Base-by-base conservation (phyloP, 2,797 vertebrate species). In the Acanthurus lineatus region DNA sequence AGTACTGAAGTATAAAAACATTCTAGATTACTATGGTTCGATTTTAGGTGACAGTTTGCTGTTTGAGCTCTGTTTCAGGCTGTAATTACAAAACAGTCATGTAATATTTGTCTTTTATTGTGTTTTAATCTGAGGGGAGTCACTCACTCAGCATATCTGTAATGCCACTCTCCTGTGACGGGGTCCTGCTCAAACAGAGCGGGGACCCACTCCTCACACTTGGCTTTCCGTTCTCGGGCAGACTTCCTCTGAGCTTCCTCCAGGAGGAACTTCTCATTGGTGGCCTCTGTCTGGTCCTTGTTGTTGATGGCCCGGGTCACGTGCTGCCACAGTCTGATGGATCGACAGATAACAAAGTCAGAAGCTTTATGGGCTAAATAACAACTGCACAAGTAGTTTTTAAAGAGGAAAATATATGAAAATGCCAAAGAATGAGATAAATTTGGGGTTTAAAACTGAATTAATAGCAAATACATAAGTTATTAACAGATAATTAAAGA, bases 271-370 rank as follows among this genome's bases (percentile, higher is more conserved):
- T 99, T 99, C 91, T 99, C 98, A 28, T 98, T 97, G 88, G 98
- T 99, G 77, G 98, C 98, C 91, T 98, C 97, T 5, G 96, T 97
- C 94, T 99, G 98, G 92, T 99, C 98, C 96, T 99, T 99, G 91
- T 95, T 97, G 93, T 96, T 97, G 95, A 99, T 98, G 84, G 98
- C 97, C 83, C 95, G 95, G 12, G 98, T 99, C 88, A 99, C 98
- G n/a, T 98, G 97, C 82, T 98, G 98, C 98, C 98, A 99, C 86
- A 99, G 94, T 82, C 98, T 99, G 77, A 53, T 0, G 17, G 59
- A 59, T 17, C 1, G 9, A 69, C 11, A 83, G 73, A 64, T 75
- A 0, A 20, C 6, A 35, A 4, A 20, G 49, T 9, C 63, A 81
- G 16, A 63, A 0, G 2, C 6, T 35, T 11, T 1, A 22, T 6